Conservation (phyloP, 2,888 invertebrate genomes). For the Pterobdella sp. region DNA sequence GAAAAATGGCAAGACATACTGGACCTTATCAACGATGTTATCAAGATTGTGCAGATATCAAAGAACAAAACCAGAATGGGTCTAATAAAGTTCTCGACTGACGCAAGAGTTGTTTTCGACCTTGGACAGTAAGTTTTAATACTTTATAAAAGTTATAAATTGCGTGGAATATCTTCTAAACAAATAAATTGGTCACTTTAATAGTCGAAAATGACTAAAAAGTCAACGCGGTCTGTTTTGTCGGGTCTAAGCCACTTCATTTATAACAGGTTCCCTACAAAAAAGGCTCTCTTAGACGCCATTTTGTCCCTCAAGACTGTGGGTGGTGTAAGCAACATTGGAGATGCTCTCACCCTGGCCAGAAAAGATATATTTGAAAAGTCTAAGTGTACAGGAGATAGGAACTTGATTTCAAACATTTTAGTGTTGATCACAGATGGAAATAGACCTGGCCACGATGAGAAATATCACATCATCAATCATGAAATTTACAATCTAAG, state of each 20-base stretch:
- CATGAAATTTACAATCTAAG: background rate
- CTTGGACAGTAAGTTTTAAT: background rate
- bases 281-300: background rate
- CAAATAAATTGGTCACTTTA: background rate
- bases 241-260: no score
- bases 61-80: slow-evolving; percentile 14
- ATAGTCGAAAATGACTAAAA: background rate
- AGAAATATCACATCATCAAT: background rate
- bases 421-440: slow-evolving; percentile 7
- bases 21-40: background rate
- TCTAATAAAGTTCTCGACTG: background rate
- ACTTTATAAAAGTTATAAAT: slow-evolving; percentile 3
- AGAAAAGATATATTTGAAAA: background rate
- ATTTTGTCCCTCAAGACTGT: background rate
- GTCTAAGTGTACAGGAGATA: background rate
- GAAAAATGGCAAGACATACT: background rate
- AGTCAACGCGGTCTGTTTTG: no score
- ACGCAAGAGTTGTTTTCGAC: slow-evolving; percentile 14
- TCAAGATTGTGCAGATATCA: slow-evolving; percentile 6
- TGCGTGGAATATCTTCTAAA: background rate
- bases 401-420: background rate
- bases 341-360: background rate
- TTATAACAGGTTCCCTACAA: background rate
- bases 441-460: background rate
- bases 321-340: background rate